phyloP scores from a whole-genome alignment of 37 sponge, comb jelly and placozoan species.

The Bolinopsis microptera region DNA sequence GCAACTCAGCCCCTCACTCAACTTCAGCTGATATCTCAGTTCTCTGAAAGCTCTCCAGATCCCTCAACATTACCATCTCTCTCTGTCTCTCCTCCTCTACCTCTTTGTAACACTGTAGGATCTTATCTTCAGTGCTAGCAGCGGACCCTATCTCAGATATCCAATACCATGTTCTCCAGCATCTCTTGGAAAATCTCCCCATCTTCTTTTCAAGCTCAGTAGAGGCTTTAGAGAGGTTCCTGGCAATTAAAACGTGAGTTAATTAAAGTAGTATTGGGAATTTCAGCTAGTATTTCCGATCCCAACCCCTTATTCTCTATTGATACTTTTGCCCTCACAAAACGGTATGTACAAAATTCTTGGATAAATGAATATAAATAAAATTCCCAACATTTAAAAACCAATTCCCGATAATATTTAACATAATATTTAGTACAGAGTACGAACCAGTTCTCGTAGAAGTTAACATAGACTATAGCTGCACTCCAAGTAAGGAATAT shows the following conservation, averaged over 20 bases:
- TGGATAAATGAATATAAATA: no score
- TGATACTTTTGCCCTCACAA: no score
- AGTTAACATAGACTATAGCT: neutral
- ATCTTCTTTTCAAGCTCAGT: conserved; percentile 18
- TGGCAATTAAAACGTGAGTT: neutral
- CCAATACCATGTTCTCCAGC: conserved; percentile 31
- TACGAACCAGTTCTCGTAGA: conserved; percentile 23
- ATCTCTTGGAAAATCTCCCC: neutral
- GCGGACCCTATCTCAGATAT: neutral
- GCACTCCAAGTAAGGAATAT: neutral
- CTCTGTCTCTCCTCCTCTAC: conserved; percentile 46
- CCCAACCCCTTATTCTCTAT: no score
- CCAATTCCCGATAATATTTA: no score
- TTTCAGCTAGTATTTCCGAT: no score
- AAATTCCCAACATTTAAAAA: no score
- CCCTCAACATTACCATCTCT: neutral
- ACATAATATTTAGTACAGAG: no score
- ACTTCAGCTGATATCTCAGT: neutral
- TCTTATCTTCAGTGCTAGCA: neutral
- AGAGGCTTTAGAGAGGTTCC: neutral
- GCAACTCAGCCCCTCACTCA: neutral
- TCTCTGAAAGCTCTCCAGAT: neutral
- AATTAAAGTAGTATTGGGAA: neutral
- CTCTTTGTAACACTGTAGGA: conserved; percentile 24
- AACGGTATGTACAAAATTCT: no score